A percentile compares a stretch with the other conserved stretches of the same genome.
Evolutionary conservation across 2,888 invertebrate species (phyloP).

Genomic region (Hipparchia sbordonii): DNA sequence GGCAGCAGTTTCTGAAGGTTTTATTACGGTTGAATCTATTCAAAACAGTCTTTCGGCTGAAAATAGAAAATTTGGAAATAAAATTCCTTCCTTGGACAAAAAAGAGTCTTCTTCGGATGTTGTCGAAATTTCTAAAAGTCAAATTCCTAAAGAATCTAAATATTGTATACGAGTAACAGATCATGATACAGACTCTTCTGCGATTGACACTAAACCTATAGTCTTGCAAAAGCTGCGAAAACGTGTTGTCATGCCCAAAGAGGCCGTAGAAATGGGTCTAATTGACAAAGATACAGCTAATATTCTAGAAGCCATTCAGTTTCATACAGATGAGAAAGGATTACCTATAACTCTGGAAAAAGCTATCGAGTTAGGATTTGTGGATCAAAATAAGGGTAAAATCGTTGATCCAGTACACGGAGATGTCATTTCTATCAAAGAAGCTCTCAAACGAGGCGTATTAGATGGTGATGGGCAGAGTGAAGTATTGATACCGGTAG

Average conservation of each 20-base stretch:
- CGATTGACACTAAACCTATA: slow-evolving; percentile 86
- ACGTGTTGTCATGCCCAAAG: slow-evolving; percentile 87
- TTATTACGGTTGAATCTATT: slow-evolving; percentile 79
- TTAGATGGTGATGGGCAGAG: slow-evolving; percentile 90
- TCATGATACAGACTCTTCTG: slow-evolving; percentile 63
- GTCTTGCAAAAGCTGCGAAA: slow-evolving; percentile 90
- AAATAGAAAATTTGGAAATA: slow-evolving; percentile 54
- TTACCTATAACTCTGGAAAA: slow-evolving; percentile 87
- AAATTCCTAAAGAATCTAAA: slow-evolving; percentile 85
- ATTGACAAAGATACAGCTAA: slow-evolving; percentile 90
- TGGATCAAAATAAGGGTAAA: slow-evolving; percentile 89
- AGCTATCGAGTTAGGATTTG: slow-evolving; percentile 86
- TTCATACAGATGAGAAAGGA: slow-evolving; percentile 82
- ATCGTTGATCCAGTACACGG: slow-evolving; percentile 93
- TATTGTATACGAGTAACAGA: slow-evolving; percentile 86
- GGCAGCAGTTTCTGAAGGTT: slow-evolving; percentile 82
- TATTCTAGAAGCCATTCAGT: slow-evolving; percentile 84
- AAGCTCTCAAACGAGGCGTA: slow-evolving; percentile 92
- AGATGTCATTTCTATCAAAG: slow-evolving; percentile 89
- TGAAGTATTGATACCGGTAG: slow-evolving; percentile 90
- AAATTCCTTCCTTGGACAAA: slow-evolving; percentile 47
- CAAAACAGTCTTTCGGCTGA: slow-evolving; percentile 72
- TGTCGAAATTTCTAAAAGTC: slow-evolving; percentile 82
- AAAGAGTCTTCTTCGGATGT: slow-evolving; percentile 65
- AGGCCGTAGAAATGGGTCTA: slow-evolving; percentile 90